These are phyloP conservation scores for Tauraco hartlaubi DNA, from an alignment of 2,797 vertebrate species.

Conservation along the genomic window DNA sequence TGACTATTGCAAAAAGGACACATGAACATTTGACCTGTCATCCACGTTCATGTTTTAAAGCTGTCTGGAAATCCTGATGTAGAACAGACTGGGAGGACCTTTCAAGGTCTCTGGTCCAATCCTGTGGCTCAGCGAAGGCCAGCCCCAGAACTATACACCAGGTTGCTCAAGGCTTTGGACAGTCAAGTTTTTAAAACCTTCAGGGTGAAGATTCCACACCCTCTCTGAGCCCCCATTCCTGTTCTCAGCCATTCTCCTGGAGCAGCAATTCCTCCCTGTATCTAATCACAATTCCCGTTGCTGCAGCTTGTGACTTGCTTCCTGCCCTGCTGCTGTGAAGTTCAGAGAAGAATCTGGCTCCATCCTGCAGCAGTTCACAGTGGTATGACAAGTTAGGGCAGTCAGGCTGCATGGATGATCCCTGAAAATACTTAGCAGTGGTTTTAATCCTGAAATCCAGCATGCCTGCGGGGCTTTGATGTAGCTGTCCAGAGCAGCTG, in stretches of 20 bases:
- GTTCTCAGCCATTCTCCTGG: background rate
- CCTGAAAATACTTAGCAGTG: background rate
- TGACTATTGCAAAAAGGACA: background rate
- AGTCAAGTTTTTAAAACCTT: too few species aligned
- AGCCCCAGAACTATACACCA: background rate
- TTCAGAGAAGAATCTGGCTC: background rate
- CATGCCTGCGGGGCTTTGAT: background rate
- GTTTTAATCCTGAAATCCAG: background rate
- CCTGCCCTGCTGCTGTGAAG: fast-evolving
- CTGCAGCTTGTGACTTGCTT: background rate
- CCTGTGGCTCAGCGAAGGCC: background rate
- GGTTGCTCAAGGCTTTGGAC: background rate
- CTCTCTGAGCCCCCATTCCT: background rate
- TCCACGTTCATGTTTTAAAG: background rate
- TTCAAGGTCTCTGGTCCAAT: background rate
- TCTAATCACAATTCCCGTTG: background rate
- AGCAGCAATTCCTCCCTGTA: background rate
- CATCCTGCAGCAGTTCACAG: background rate
- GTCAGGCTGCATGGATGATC: background rate
- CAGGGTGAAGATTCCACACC: background rate
- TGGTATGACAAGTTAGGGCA: background rate
- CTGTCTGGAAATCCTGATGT: background rate
- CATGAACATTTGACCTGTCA: background rate
- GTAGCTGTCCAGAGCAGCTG: background rate
- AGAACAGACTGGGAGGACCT: background rate